Conservation (phyloP, 2,888 invertebrate species). For the Drosophila algonquin region DNA sequence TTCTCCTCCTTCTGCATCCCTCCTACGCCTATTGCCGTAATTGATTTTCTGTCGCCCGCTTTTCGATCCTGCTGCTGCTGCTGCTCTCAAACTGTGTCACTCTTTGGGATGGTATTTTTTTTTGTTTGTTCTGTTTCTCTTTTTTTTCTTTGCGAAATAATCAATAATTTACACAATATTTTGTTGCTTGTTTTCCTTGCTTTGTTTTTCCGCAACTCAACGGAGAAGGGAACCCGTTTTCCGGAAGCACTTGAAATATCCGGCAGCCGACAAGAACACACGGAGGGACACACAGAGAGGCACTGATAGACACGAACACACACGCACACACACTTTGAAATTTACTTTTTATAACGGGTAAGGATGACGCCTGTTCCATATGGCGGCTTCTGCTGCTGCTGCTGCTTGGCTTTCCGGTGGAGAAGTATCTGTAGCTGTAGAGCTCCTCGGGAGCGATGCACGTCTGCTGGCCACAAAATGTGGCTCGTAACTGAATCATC, state of each 20-base stretch:
- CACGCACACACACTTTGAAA: conserved; percentile 27
- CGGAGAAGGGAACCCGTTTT: conserved; percentile 22
- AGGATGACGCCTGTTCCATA: conserved; percentile 57
- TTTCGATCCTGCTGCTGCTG: conserved; percentile 33
- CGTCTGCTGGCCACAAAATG: conserved; percentile 67
- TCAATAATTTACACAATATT: conserved; percentile 72
- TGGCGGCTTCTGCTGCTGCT: conserved; percentile 51
- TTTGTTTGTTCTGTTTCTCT: conserved; percentile 23
- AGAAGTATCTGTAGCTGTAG: conserved; percentile 1
- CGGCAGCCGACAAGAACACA: conserved; percentile 52
- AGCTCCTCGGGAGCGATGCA: conserved; percentile 30
- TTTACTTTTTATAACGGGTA: conserved; percentile 60
- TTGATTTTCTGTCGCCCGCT: conserved; percentile 65
- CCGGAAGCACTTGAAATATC: conserved; percentile 74
- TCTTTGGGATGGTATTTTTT: conserved; percentile 22
- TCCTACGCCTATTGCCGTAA: conserved; percentile 43
- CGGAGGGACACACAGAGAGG: conserved; percentile 2
- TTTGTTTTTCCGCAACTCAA: conserved; percentile 19
- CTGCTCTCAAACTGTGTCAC: conserved; percentile 66
- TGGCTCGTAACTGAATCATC: conserved; percentile 72
- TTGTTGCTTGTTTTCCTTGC: conserved; percentile 44
- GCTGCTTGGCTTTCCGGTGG: conserved; percentile 32
- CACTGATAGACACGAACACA: conserved; percentile 16
- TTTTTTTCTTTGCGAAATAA: conserved; percentile 60
- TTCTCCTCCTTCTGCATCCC: conserved; percentile 24